Percentiles rank a stretch among this genome's conserved stretches.
These are phyloP conservation scores for Pantherophis vulpinus DNA, from an alignment of 2,797 vertebrate genomes.

Conservation along the genomic window DNA sequence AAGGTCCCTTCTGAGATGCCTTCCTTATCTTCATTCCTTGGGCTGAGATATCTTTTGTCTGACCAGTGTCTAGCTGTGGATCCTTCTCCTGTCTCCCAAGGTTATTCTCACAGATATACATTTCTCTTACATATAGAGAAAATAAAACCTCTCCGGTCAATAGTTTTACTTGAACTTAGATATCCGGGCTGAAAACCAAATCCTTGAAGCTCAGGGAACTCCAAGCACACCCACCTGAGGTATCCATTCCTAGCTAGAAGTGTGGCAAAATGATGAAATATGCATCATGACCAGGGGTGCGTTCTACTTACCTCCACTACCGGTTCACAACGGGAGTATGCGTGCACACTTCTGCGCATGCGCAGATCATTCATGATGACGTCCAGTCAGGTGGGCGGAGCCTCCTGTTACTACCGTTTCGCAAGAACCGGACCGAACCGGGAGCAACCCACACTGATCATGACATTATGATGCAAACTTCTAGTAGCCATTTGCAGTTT, in stretches of 20 bases:
- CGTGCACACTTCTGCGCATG: no score
- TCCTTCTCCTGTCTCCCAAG: background rate
- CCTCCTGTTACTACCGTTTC: no score
- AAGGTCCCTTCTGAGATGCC: background rate
- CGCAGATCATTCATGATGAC: no score
- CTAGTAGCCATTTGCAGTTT: background rate
- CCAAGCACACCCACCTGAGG: background rate
- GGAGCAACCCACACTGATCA: background rate
- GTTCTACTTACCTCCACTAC: no score
- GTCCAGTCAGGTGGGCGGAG: no score
- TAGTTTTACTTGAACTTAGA: background rate
- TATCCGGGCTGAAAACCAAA: background rate
- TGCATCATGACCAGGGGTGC: no score
- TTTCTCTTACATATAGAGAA: background rate
- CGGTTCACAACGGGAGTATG: no score
- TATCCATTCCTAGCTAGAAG: background rate
- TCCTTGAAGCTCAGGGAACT: background rate
- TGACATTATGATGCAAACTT: background rate
- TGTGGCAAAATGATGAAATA: background rate
- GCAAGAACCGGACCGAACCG: no score
- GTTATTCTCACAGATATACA: background rate
- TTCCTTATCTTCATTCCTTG: background rate
- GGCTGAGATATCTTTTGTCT: background rate
- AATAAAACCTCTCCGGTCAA: background rate
- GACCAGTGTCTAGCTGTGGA: background rate